A percentile compares a stretch with the other conserved stretches of the same genome.
These are phyloP conservation scores for Zygothrica quintamaculata DNA, from an alignment of 2,888 invertebrate genomes.

Conservation along the genomic window DNA sequence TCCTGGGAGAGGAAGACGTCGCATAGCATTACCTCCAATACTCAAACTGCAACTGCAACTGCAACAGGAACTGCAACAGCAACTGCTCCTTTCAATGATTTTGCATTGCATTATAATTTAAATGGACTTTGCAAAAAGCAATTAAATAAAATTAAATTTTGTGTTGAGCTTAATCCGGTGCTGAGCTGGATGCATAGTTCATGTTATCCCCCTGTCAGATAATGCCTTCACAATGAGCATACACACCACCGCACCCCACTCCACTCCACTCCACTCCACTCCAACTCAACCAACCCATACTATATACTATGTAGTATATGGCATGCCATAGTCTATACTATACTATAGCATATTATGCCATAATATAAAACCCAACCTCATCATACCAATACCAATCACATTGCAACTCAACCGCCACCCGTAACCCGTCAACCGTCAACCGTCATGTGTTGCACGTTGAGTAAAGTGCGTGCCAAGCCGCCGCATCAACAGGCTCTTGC, in stretches of 20 bases:
- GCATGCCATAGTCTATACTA: too few relatives aligned
- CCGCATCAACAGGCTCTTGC: conserved; percentile 68
- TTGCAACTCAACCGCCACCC: not conserved
- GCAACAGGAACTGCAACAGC: not conserved
- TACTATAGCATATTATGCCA: too few relatives aligned
- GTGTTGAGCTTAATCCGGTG: conserved; percentile 70
- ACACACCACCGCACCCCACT: too few relatives aligned
- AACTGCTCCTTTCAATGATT: conserved; percentile 44
- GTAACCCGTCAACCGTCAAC: not conserved
- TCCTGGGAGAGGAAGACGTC: too few relatives aligned
- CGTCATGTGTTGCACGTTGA: conserved; percentile 10
- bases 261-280: too few relatives aligned
- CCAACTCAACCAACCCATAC: not conserved
- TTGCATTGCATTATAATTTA: conserved; percentile 74
- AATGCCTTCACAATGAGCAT: conserved; percentile 34
- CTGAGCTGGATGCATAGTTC: conserved; percentile 77
- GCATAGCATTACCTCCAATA: not conserved
- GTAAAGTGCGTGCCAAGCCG: conserved; percentile 70
- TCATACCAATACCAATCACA: not conserved
- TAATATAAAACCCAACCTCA: too few relatives aligned
- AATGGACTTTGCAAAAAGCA: conserved; percentile 79
- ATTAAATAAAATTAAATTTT: conserved; percentile 79
- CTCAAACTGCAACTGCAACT: not conserved
- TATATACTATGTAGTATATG: too few relatives aligned
- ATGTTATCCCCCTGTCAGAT: conserved; percentile 66